Percentiles rank a stretch among this genome's conserved stretches.
Evolutionary conservation across 1,140 invertebrate species (phyloP).

Genomic region (Nebria ingens): DNA sequence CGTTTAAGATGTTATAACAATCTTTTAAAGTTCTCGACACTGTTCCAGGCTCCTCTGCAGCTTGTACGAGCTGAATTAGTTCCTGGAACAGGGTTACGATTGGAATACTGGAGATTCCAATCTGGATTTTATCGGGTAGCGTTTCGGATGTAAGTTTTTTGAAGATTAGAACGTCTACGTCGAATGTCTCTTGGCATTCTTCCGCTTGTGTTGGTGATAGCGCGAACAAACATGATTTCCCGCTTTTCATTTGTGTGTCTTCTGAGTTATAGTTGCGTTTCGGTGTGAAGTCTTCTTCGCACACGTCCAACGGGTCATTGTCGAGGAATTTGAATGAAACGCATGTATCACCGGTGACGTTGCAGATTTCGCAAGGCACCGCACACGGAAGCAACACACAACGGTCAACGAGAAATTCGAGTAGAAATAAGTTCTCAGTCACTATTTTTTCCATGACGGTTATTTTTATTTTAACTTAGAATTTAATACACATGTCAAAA

Average conservation of each 20-base stretch:
- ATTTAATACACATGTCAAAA: constrained; percentile 29
- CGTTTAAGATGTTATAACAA: constrained; percentile 40
- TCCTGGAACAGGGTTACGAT: constrained; percentile 29
- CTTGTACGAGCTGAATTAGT: constrained; percentile 22
- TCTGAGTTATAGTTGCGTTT: constrained; percentile 31
- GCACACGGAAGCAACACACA: constrained; percentile 18
- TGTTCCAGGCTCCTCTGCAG: constrained; percentile 18
- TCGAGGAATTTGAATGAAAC: constrained; percentile 38
- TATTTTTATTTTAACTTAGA: constrained; percentile 17
- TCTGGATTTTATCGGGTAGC: constrained; percentile 27
- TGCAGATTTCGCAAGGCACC: constrained; percentile 29
- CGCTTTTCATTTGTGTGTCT: constrained; percentile 38
- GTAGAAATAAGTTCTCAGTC: constrained; percentile 42
- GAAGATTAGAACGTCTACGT: constrained; percentile 35
- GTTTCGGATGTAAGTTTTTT: constrained; percentile 27
- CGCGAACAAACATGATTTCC: constrained; percentile 44
- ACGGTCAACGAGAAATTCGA: constrained; percentile 45
- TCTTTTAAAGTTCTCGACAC: constrained; percentile 43
- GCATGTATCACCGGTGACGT: constrained; percentile 37
- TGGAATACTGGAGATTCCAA: constrained; percentile 26
- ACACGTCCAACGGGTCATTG: constrained; percentile 41
- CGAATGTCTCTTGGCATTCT: constrained; percentile 30
- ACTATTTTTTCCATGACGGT: constrained; percentile 35
- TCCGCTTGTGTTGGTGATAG: constrained; percentile 29
- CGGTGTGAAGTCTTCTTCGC: constrained; percentile 39